Evolutionary conservation across 1,140 invertebrate genomes (phyloP), one percentile per base, ranked within the genome.

Genomic region (Chymomyza costata): DNA sequence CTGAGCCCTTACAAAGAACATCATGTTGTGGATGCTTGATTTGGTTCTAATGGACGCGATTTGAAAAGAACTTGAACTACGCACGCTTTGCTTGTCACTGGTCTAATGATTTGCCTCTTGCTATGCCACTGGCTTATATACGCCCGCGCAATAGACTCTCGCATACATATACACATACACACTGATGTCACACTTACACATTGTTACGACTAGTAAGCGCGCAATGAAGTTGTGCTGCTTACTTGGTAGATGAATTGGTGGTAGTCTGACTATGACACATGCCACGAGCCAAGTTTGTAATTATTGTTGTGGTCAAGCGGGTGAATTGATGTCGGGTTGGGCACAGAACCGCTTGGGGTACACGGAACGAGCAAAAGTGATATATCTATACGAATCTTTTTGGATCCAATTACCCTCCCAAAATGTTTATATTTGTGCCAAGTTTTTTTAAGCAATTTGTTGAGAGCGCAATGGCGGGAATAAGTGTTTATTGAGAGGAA

Each of bases 1-100:
- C 3, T 18, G 17, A 21, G 18, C 28, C n/a, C 70, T 80, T 81
- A 80, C 73, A 59, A 81, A 68, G 73, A 74, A 81, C 73, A 81
- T 80, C 73, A 80, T 80, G 68, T 68, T 78, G 67, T 67, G 73
- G 71, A 37, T 11, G 73, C 63, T 48, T 78, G 46, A 6, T 17
- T 44, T 41, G 35, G 18, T 16, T 57, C n/a, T 30, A 58, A 38
- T 66, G 63, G 57, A 62, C 38, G 32, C 11, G 32, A 58, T 14
- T 63, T 13, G 44, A 35, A n/a, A 30, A 32, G 25, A 35, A 43
- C 47, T 47, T 17, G 37, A 60, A 18, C 37, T 76, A 73, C 66
- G 71, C 71, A 73, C 69, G 69, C 73, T 71, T 39, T 51, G 59
- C 41, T 44, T 18, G 63, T 66, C 67, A 63, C 44, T 66, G 50